Base-by-base conservation (phyloP, 2,888 invertebrate species). In the Agrochola litura region DNA sequence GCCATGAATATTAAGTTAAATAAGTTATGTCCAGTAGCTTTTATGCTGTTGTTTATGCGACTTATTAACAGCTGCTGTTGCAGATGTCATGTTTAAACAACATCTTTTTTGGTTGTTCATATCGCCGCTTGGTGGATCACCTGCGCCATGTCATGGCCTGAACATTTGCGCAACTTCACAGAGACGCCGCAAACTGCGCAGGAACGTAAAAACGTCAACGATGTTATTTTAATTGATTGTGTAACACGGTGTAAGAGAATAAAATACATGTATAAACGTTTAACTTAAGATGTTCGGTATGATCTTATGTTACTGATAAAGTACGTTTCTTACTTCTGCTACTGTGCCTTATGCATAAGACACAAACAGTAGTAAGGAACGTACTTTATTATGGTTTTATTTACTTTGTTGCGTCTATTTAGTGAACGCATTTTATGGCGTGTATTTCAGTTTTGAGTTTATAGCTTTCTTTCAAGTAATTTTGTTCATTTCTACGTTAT, bases 211-310 rank as follows among this genome's bases (percentile, higher is more conserved):
- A 84, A 79, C 69, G 64, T 79, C 76, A 63, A 75, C 73, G 46
- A 68, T 60, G 75, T 77, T 84, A 81, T 81, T 82, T 86, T 87
- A 87, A 87, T 86, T 86, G 74, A 76, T 87, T 84, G 79, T 81
- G 87, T 84, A 87, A 87, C 68, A 66, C 56, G 63, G 65, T 82
- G 61, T 85, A 78, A 79, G 79, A 64, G 58, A 69, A 83, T 86
- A 76, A 85, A 78, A 77, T 74, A 83, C 67, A 80, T n/a, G 6
- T 65, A 76, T 83, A 77, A 75, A 77, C 54, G 19, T 78, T 67
- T 64, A 54, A 67, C 43, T 81, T 72, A 82, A 79, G 52, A 61
- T 76, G 65, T 71, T 66, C 56, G 30, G 25, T 73, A 49, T 73
- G 84, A 75, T 83, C 60, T 70, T 66, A n/a, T 41, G 49, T 56